These are phyloP conservation scores for Ibidorhyncha struthersii DNA, from an alignment of 2,113 vertebrate genomes.

Conservation along the genomic window DNA sequence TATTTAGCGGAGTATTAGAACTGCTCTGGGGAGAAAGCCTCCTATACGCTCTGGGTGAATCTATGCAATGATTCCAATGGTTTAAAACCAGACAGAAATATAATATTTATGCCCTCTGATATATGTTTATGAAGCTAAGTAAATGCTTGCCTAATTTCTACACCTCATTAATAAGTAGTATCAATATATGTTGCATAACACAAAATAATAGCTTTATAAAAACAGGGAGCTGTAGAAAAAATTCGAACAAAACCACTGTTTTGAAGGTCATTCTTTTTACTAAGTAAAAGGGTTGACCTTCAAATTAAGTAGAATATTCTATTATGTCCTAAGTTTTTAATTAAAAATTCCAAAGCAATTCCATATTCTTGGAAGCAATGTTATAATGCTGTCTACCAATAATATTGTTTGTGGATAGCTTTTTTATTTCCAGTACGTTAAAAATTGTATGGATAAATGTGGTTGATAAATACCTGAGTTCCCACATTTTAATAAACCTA, in stretches of 20 bases:
- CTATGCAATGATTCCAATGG: constrained; percentile 15
- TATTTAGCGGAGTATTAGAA: constrained; percentile 42
- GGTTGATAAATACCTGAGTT: background rate
- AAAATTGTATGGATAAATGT: background rate
- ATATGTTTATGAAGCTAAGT: constrained; percentile 4
- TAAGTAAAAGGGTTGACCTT: background rate
- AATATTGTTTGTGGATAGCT: background rate
- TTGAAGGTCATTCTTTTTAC: background rate
- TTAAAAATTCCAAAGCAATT: background rate
- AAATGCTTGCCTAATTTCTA: constrained; percentile 32
- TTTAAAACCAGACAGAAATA: constrained; percentile 33
- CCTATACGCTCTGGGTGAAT: background rate
- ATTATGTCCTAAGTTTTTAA: background rate
- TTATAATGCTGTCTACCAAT: background rate
- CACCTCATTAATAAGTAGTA: background rate
- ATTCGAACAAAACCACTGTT: background rate
- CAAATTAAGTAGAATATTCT: background rate
- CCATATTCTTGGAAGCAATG: background rate
- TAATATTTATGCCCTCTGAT: constrained; percentile 16
- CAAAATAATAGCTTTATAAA: background rate
- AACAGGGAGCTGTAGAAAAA: background rate
- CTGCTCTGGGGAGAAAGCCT: constrained; percentile 19
- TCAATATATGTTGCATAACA: background rate
- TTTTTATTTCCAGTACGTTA: background rate
- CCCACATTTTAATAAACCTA: constrained; percentile 9